Base-by-base conservation (phyloP, 2,113 vertebrate species). In the Phalacrocorax aristotelis region DNA sequence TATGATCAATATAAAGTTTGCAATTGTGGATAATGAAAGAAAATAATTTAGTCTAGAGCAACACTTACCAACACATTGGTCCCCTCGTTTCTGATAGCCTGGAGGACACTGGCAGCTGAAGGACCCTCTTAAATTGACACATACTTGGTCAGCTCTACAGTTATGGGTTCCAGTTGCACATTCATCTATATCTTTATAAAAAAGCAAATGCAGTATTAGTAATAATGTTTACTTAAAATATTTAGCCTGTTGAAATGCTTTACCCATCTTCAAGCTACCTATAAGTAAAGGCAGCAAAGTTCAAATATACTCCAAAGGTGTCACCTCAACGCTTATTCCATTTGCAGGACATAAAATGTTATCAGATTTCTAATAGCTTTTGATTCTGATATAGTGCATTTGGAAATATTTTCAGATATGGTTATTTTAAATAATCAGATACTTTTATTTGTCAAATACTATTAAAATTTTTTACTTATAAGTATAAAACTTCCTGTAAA, bases 121-220 rank as follows among this genome's bases (percentile, higher is more conserved):
- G 79, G 99, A 99, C 55, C 99, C 99, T 95, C 99, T 98, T 61
- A 99, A 98, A 96, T 99, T 99, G 95, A 98, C 97, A 95, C 99
- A 99, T 5, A 98, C 97, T 97, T 99, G 99, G 72, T 99, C 99
- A 13, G 98, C 34, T 70, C 98, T 98, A 78, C 99, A 99, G 32
- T 95, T 98, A 97, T 99, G 99, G 22, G 97, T 95, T 68, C 98
- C 98, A 29, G 98, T 98, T 29, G 98, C 78, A 71, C 99, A 99
- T 97, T 99, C 99, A 79, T 99, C 99, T 82, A 99, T 97, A 94
- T 99, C 99, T 99, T 98, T 89, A 74, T 57, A 23, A 70, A 93
- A 93, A 75, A 71, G 71, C 48, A 95, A 25, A 46, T 7, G 38
- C 16, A 85, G 11, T 81, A 44, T 75, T 80, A 93, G 49, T 89